Evolutionary conservation across 2,888 invertebrate genomes (phyloP).

Genomic region (Leucoma salicis): DNA sequence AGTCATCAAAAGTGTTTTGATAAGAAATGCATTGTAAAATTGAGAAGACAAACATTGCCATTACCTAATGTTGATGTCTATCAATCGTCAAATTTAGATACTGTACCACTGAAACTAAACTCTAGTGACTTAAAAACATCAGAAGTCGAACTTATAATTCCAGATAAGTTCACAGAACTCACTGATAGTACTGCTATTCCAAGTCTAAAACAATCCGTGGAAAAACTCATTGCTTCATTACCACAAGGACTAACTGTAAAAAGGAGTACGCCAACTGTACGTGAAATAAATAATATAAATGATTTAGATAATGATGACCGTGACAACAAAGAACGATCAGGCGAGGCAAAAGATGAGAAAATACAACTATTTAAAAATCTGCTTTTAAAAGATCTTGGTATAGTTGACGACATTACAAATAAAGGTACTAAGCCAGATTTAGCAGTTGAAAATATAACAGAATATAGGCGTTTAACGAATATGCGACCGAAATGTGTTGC

Average conservation of each 20-base stretch:
- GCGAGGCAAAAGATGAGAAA: constrained; percentile 19
- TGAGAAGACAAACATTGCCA: constrained; percentile 30
- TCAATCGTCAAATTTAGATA: too few species aligned
- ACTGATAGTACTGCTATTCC: neutral
- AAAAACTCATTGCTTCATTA: neutral
- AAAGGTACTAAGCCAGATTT: neutral
- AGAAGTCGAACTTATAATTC: neutral
- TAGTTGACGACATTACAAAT: constrained; percentile 8
- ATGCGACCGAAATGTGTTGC: neutral
- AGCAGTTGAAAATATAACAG: neutral
- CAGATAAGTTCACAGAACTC: neutral
- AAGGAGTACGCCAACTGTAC: neutral
- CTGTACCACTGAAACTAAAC: too few species aligned
- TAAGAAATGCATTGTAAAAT: constrained; percentile 49
- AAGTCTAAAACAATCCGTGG: neutral
- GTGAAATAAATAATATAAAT: constrained; percentile 51
- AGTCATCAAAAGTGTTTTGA: constrained; percentile 54
- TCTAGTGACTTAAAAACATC: neutral
- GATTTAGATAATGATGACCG: constrained; percentile 53
- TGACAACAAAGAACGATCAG: neutral
- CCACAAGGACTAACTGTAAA: neutral
- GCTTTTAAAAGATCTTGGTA: constrained; percentile 46
- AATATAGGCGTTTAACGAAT: constrained; percentile 1
- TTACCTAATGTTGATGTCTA: neutral
- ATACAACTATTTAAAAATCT: constrained; percentile 42